phyloP scores from a whole-genome alignment of 2,888 invertebrate species.

The Netelia fuscicornis region DNA sequence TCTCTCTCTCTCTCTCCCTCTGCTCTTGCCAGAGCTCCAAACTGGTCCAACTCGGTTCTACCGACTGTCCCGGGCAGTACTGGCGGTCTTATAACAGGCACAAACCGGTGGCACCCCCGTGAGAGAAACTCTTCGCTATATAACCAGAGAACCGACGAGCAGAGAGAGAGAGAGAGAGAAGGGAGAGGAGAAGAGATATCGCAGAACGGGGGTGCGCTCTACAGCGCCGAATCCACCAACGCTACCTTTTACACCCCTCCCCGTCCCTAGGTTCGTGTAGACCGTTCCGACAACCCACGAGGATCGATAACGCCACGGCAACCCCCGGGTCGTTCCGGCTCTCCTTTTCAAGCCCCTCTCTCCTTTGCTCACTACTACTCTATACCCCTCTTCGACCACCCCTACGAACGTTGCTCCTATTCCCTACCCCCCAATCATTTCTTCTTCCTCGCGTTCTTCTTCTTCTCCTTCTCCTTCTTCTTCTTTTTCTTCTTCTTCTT shows the following conservation, averaged over 20 bases:
- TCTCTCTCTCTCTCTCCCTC: slow-evolving; percentile 59
- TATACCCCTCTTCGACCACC: slow-evolving; percentile 53
- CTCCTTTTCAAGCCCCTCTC: slow-evolving; percentile 69
- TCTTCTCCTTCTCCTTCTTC: not conserved
- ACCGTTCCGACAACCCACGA: slow-evolving; percentile 74
- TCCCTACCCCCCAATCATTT: slow-evolving; percentile 27
- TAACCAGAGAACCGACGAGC: slow-evolving; percentile 42
- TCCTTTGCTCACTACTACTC: slow-evolving; percentile 48
- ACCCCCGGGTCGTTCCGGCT: slow-evolving; percentile 78
- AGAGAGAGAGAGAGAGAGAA: slow-evolving; percentile 30
- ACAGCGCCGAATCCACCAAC: slow-evolving; percentile 75
- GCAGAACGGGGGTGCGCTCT: slow-evolving; percentile 73
- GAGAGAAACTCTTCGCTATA: slow-evolving; percentile 63
- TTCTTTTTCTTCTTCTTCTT: slow-evolving; percentile 9
- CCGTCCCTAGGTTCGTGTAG: slow-evolving; percentile 54
- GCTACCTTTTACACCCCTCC: slow-evolving; percentile 39
- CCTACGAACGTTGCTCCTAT: slow-evolving; percentile 16
- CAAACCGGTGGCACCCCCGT: slow-evolving; percentile 59
- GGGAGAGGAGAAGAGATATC: slow-evolving; percentile 56
- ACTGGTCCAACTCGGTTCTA: slow-evolving; percentile 68
- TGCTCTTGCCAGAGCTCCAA: slow-evolving; percentile 4
- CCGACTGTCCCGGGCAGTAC: slow-evolving; percentile 80
- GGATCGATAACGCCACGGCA: slow-evolving; percentile 82
- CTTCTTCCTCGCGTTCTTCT: slow-evolving; percentile 22
- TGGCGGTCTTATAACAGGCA: slow-evolving; percentile 74